Percentiles rank a stretch among this genome's conserved stretches.
phyloP scores from a whole-genome alignment of 2,113 vertebrate genomes.

The Eretmochelys imbricata region DNA sequence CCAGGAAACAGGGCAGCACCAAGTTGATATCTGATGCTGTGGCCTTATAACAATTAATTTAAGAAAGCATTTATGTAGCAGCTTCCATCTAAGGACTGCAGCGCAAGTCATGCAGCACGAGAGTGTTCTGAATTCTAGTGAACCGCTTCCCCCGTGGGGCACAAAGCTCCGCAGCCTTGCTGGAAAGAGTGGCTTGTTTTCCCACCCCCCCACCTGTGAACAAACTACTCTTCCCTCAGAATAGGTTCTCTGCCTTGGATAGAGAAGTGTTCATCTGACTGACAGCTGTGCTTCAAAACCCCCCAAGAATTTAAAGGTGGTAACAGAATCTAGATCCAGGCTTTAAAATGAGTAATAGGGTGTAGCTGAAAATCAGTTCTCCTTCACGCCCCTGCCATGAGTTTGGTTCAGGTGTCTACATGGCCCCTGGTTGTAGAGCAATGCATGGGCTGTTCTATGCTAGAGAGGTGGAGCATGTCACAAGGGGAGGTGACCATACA shows the following conservation, averaged over 20 bases:
- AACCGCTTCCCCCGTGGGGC: background rate
- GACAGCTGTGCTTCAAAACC: background rate
- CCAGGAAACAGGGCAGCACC: rapidly evolving
- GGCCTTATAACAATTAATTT: background rate
- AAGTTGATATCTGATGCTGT: rapidly evolving
- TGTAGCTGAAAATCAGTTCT: background rate
- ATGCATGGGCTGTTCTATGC: too few species aligned
- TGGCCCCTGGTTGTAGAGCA: background rate
- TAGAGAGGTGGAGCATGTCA: too few species aligned
- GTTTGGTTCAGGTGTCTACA: too few species aligned
- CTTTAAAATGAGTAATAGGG: background rate
- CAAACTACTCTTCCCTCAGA: too few species aligned
- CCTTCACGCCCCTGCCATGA: too few species aligned
- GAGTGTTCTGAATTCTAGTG: background rate
- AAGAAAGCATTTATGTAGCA: rapidly evolving
- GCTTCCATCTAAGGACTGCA: rapidly evolving
- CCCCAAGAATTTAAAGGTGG: background rate
- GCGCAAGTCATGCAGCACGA: background rate
- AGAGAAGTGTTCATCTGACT: too few species aligned
- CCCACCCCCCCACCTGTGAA: too few species aligned
- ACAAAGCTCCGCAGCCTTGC: rapidly evolving
- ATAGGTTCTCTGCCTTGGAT: background rate
- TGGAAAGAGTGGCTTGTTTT: background rate
- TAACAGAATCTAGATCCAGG: background rate
- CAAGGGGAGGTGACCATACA: background rate